Evolutionary conservation across 2,888 invertebrate species (phyloP).

Genomic region (Drosophila limbata): DNA sequence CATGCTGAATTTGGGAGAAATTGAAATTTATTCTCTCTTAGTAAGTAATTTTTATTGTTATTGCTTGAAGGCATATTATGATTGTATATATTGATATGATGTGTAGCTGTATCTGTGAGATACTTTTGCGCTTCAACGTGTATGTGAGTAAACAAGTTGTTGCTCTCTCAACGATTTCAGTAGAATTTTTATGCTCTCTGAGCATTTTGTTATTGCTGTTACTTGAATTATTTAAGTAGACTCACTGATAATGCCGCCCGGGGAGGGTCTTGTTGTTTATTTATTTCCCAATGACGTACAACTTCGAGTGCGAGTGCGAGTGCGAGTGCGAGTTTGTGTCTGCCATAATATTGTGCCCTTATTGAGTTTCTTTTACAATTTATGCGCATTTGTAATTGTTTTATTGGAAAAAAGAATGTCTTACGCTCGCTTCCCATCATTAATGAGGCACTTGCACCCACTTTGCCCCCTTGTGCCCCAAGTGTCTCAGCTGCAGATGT

Average conservation of each 20-base stretch:
- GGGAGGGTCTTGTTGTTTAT: constrained; percentile 37
- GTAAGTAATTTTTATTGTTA: constrained; percentile 3
- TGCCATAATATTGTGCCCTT: constrained; percentile 51
- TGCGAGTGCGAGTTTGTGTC: constrained; percentile 26
- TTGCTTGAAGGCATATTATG: not conserved
- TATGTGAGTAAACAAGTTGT: constrained; percentile 4
- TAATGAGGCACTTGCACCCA: constrained; percentile 66
- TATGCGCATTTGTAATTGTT: constrained; percentile 74
- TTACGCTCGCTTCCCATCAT: constrained; percentile 61
- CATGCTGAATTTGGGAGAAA: too few species aligned
- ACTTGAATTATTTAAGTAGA: constrained; percentile 12
- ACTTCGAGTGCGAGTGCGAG: not conserved
- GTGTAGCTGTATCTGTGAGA: constrained; percentile 10
- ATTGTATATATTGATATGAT: not conserved
- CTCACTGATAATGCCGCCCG: constrained; percentile 18
- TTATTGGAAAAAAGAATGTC: constrained; percentile 56
- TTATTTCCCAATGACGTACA: constrained; percentile 36
- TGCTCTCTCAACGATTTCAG: not conserved
- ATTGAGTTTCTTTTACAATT: constrained; percentile 49
- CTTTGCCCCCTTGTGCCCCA: constrained; percentile 26
- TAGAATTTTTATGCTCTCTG: constrained; percentile 7
- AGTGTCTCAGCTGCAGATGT: constrained; percentile 50
- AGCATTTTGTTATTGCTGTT: constrained; percentile 10
- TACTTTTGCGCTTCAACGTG: not conserved
- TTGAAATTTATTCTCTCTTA: not conserved